Base-by-base conservation (phyloP, 1,140 invertebrate species). In the Saccostrea cuccullata region DNA sequence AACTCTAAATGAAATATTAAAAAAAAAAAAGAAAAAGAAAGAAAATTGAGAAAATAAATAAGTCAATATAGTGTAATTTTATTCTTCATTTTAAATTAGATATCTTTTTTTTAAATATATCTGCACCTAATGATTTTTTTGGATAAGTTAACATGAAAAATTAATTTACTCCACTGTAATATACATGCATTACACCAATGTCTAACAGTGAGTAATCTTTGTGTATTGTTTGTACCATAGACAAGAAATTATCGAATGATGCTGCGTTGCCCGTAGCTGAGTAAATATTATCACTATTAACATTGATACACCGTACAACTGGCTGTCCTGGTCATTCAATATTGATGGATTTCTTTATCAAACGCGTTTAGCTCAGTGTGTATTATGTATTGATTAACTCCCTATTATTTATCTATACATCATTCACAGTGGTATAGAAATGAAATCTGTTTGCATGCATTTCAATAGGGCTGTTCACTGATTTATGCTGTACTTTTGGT, bases 251-350 rank as follows among this genome's bases (percentile, higher is more conserved):
- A 30, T 77, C 12, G 58, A 64, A 17, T 36, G 23, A 17, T 77
- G 70, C 23, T 30, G 15, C 15, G 67, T 73, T 73, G 70, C 70
- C 70, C 70, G 8, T 8, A 26, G 70, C 70, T 77, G 26, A 30
- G 70, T 30, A 77, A 77, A 77, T 77, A 77, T 77, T 77, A 77
- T 77, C 70, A 26, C 70, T 30, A 36, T 77, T 77, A 77, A 77
- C n/a, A 64, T 36, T 6, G n/a, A 64, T 64, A 36, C 70, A 77
- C 12, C 11, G 8, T 36, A 36, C 70, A 30, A 17, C 26, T 77
- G 23, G 23, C 23, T 77, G 70, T 77, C 3, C 70, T 77, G 70
- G 26, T 77, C 70, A 77, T 77, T 77, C 30, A 77, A 77, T 77
- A 77, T 77, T 77, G 70, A 77, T 77, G 70, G 17, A n/a, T 36